phyloP scores from a whole-genome alignment of 2,113 vertebrate genomes.

The Isichthys henryi region DNA sequence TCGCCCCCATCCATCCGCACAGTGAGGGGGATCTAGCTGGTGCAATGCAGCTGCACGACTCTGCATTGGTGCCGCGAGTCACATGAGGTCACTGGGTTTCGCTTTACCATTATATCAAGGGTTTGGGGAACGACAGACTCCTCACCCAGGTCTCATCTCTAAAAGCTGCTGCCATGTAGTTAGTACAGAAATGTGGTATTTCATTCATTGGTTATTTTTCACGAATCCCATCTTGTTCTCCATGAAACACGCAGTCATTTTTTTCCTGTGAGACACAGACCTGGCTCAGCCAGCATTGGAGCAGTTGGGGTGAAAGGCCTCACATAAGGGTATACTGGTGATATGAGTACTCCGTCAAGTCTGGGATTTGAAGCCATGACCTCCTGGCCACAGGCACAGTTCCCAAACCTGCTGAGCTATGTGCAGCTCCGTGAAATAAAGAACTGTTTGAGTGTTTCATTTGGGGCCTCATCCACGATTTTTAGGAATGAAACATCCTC shows the following conservation, averaged over 20 bases:
- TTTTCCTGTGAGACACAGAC: not conserved
- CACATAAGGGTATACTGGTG: not conserved
- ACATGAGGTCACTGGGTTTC: not conserved
- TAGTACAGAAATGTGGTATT: not conserved
- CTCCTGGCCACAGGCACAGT: not conserved
- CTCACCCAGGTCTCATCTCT: not conserved
- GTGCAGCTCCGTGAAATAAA: not conserved
- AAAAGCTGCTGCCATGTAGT: not conserved
- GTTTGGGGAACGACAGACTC: not conserved
- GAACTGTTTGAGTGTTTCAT: not conserved
- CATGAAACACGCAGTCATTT: not conserved
- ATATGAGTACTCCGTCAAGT: not conserved
- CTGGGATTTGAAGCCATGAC: not conserved
- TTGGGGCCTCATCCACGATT: not conserved
- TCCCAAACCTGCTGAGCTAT: not conserved
- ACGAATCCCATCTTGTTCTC: not conserved
- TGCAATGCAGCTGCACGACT: not conserved
- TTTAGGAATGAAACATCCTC: not conserved
- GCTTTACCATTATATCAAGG: not conserved
- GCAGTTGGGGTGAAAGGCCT: not conserved
- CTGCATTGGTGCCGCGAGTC: not conserved
- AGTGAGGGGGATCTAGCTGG: not conserved
- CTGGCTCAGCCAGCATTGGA: not conserved
- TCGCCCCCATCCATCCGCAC: not conserved
- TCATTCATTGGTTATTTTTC: not conserved